phyloP scores from a whole-genome alignment of 2,113 vertebrate genomes.

The Semnornis frantzii region DNA sequence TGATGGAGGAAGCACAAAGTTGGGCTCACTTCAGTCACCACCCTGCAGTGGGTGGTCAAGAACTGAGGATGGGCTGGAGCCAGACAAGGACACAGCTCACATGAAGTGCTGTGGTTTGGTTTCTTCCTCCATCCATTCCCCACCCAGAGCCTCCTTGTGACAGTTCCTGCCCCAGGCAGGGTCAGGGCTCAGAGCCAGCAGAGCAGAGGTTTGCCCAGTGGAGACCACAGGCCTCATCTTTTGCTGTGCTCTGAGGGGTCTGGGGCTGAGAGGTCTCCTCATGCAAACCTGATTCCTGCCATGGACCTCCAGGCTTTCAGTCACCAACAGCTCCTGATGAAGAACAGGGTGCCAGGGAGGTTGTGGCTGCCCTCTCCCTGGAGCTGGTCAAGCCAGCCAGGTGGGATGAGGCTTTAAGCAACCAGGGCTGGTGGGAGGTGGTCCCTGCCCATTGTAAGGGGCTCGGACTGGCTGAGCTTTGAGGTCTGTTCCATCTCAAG shows the following conservation, averaged over 20 bases:
- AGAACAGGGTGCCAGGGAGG: neutral
- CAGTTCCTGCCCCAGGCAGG: neutral
- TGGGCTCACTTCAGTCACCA: neutral
- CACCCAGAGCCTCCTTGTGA: neutral
- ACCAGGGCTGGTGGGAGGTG: no score
- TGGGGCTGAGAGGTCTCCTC: neutral
- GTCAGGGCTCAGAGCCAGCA: neutral
- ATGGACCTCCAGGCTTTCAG: neutral
- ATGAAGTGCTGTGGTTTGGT: neutral
- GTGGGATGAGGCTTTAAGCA: no score
- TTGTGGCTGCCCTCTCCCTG: no score
- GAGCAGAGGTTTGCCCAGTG: neutral
- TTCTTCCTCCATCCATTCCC: neutral
- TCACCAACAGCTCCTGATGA: neutral
- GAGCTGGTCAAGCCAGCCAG: no score
- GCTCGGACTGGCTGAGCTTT: no score
- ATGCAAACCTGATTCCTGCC: fast-evolving
- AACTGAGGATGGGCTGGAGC: neutral
- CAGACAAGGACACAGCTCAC: neutral
- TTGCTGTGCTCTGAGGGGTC: fast-evolving
- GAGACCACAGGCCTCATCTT: neutral
- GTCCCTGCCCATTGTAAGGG: no score
- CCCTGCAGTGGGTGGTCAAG: neutral
- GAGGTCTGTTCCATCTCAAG: no score
- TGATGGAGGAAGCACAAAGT: no score